Conservation (phyloP, 2,797 vertebrate species). For the Somateria mollissima region DNA sequence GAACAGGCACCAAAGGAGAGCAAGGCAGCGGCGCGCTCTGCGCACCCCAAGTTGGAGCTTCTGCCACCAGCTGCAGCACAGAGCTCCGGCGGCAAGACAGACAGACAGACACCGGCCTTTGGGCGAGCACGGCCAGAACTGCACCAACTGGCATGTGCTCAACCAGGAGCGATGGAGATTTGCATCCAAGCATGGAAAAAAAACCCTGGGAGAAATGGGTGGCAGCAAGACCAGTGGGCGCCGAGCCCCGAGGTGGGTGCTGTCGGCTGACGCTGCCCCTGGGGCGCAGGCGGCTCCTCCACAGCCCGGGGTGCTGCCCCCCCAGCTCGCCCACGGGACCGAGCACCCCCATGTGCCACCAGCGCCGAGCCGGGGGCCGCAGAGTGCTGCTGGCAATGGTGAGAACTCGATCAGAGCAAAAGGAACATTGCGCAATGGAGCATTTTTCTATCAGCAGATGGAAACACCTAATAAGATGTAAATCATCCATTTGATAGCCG, state of each 20-base stretch:
- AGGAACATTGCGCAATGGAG: not conserved
- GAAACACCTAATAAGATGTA: slow-evolving; percentile 46
- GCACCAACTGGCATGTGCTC: not conserved
- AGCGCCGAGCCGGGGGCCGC: not conserved
- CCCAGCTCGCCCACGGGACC: not conserved
- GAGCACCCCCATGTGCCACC: not conserved
- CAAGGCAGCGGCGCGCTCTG: accelerated
- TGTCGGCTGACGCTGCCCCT: not conserved
- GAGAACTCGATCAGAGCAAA: not conserved
- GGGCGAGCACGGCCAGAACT: not conserved
- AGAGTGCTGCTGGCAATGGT: not conserved
- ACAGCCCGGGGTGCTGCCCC: not conserved
- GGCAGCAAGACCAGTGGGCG: not conserved
- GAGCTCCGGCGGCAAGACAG: not conserved
- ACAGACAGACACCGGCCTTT: not conserved
- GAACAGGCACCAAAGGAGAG: not conserved
- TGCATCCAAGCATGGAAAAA: not conserved
- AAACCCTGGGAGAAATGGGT: not conserved
- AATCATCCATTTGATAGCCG: slow-evolving; percentile 46
- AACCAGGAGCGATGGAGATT: not conserved
- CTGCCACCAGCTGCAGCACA: not conserved
- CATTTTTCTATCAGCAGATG: slow-evolving; percentile 27
- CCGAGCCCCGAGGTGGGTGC: not conserved
- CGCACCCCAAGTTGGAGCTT: not conserved
- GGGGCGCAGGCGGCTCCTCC: not conserved